Evolutionary conservation across 2,797 vertebrate genomes (phyloP).

Genomic region (Anguilla obscura): DNA sequence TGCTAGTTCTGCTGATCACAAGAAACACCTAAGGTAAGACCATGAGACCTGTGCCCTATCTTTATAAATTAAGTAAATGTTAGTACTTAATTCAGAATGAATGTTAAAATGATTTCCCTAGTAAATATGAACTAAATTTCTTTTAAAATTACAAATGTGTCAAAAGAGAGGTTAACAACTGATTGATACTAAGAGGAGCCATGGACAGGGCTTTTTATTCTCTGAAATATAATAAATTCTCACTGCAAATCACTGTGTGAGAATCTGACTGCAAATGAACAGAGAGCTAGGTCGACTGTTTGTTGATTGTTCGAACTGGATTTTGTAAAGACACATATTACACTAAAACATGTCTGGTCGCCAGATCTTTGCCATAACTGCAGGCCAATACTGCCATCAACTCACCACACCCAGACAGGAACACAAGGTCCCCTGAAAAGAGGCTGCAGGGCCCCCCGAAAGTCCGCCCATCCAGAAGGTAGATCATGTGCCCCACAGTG

Average conservation of each 20-base stretch:
- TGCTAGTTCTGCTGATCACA: not conserved
- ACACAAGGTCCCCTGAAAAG: slow-evolving; percentile 96
- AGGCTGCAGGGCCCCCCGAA: slow-evolving; percentile 83
- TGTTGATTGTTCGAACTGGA: not conserved
- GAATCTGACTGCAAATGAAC: not conserved
- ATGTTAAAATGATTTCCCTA: no score
- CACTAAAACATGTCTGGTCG: not conserved
- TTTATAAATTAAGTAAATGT: no score
- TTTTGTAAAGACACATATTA: not conserved
- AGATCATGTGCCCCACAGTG: slow-evolving; percentile 94
- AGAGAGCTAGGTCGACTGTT: not conserved
- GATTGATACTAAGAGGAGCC: not conserved
- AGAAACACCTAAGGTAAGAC: no score
- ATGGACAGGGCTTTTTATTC: not conserved
- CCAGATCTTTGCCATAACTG: not conserved
- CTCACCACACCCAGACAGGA: slow-evolving; percentile 95
- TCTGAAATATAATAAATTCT: not conserved
- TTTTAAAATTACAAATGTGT: no score
- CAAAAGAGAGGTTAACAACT: no score
- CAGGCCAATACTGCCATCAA: not conserved
- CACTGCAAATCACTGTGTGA: not conserved
- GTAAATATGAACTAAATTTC: no score
- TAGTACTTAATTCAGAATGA: no score
- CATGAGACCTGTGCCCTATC: no score
- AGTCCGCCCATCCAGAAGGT: slow-evolving; percentile 81